phyloP scores from a whole-genome alignment of 2,113 vertebrate species.

The Anolis carolinensis region DNA sequence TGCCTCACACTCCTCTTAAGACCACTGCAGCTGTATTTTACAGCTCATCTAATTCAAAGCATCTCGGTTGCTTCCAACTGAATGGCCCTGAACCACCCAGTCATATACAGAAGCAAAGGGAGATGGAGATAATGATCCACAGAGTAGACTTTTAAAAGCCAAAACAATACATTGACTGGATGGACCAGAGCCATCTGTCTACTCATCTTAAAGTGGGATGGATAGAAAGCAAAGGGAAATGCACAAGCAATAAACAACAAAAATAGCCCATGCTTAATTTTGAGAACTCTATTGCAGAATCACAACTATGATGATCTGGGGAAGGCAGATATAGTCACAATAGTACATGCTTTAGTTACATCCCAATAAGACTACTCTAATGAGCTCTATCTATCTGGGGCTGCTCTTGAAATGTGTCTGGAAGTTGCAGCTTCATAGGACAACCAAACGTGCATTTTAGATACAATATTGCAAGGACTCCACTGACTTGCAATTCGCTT shows the following conservation, averaged over 20 bases:
- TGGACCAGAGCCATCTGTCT: not conserved
- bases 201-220: not conserved
- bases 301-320: not conserved
- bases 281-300: not conserved
- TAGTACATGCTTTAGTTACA: too few species aligned
- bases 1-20: not conserved
- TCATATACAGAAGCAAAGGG: not conserved
- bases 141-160: not conserved
- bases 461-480: too few species aligned
- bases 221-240: not conserved
- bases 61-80: not conserved
- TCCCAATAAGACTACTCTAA: too few species aligned
- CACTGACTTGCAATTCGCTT: too few species aligned
- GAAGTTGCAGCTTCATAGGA: too few species aligned
- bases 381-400: too few species aligned
- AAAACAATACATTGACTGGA: not conserved
- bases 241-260: not conserved
- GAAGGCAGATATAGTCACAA: too few species aligned
- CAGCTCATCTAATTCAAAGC: not conserved
- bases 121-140: not conserved
- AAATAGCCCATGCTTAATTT: not conserved
- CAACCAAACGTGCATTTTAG: too few species aligned
- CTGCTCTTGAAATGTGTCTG: too few species aligned
- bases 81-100: not conserved
- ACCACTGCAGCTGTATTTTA: not conserved